A percentile compares a stretch with the other conserved stretches of the same genome.
These are phyloP conservation scores for Stenchaetothrips biformis DNA, from an alignment of 2,888 invertebrate species.

Conservation along the genomic window DNA sequence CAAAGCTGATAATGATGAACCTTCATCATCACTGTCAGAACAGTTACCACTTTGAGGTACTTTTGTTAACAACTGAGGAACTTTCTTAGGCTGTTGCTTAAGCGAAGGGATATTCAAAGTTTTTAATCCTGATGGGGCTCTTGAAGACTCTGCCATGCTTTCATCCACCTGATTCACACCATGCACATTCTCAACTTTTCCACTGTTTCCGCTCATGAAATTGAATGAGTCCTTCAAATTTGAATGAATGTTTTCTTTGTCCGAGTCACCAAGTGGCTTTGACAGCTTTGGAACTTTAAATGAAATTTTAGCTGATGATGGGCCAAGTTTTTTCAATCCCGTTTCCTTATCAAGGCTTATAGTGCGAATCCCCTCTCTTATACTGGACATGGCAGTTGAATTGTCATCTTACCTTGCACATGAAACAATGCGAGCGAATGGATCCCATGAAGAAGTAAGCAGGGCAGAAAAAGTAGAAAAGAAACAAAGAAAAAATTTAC, in stretches of 20 bases:
- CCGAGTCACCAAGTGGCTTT: background rate
- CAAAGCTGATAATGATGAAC: constrained; percentile 31
- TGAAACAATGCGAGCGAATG: constrained; percentile 39
- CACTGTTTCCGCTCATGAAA: background rate
- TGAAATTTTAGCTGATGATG: background rate
- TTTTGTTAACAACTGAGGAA: background rate
- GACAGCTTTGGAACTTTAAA: background rate
- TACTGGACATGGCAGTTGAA: background rate
- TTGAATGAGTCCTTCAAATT: background rate
- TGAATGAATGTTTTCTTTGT: background rate
- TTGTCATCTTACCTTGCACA: constrained; percentile 51
- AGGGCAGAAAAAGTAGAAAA: background rate
- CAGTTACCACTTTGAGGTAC: background rate
- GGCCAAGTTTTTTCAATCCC: background rate
- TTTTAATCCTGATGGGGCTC: background rate
- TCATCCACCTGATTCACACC: background rate
- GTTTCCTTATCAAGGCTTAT: background rate
- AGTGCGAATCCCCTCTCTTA: background rate
- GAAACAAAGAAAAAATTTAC: background rate
- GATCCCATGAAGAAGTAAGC: background rate
- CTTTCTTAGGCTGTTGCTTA: background rate
- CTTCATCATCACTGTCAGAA: background rate
- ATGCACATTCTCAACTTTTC: background rate
- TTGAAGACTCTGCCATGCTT: no score
- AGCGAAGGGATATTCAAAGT: background rate